A percentile compares a stretch with the other conserved stretches of the same genome.
Evolutionary conservation across 2,888 invertebrate genomes (phyloP).

Genomic region (Netelia virgata): DNA sequence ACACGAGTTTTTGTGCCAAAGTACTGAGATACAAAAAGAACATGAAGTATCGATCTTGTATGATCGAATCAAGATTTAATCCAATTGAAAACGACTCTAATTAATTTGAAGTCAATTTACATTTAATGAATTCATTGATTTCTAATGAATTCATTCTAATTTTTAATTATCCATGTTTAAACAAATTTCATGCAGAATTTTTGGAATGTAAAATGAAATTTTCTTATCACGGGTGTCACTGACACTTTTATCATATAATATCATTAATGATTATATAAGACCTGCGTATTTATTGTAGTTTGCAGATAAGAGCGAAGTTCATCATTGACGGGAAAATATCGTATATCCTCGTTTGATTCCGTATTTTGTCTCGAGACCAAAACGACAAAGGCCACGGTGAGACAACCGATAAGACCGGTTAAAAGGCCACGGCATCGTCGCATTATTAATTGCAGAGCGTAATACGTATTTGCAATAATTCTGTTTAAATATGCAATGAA

Average conservation of each 20-base stretch:
- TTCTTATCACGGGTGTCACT: background rate
- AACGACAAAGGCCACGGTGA: slow-evolving; percentile 74
- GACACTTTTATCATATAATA: background rate
- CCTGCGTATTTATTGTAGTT: slow-evolving; percentile 60
- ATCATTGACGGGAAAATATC: slow-evolving; percentile 8
- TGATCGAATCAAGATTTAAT: background rate
- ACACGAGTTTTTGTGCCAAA: too few species aligned
- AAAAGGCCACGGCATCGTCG: slow-evolving; percentile 75
- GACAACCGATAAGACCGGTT: slow-evolving; percentile 70
- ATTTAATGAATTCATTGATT: background rate
- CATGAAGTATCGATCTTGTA: too few species aligned
- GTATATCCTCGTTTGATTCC: slow-evolving; percentile 59
- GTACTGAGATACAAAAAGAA: too few species aligned
- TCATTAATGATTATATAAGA: slow-evolving; percentile 24
- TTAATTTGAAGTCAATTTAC: background rate
- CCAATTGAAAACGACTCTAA: background rate
- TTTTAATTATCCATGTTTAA: too few species aligned
- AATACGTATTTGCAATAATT: slow-evolving; percentile 5
- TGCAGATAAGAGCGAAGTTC: slow-evolving; percentile 22
- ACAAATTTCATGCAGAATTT: background rate
- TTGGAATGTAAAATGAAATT: background rate
- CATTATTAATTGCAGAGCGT: slow-evolving; percentile 71
- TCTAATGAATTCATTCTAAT: too few species aligned
- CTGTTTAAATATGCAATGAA: slow-evolving; percentile 39
- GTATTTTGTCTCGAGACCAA: slow-evolving; percentile 71